Conservation (phyloP, 2,113 vertebrate species). For the Opisthocomus hoazin region DNA sequence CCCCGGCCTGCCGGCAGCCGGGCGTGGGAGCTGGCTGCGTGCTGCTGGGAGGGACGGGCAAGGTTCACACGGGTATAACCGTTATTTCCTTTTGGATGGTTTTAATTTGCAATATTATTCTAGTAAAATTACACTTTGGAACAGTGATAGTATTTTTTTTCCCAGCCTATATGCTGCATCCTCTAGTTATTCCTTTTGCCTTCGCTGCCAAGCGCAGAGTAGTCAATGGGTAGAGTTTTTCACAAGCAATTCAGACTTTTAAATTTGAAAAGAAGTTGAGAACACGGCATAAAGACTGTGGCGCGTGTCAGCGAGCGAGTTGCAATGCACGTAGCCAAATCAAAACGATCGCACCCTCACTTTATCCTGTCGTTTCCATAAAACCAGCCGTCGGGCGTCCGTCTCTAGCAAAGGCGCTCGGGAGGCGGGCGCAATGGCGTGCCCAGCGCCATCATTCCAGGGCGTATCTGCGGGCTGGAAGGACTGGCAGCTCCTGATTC, state of each 20-base stretch:
- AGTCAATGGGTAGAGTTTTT: constrained; percentile 49
- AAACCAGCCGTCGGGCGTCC: neutral
- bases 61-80: neutral
- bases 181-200: constrained; percentile 11
- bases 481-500: neutral
- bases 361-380: neutral
- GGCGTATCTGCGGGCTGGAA: neutral
- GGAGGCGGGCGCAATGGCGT: neutral
- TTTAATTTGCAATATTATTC: neutral
- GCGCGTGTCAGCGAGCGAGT: neutral
- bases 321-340: neutral
- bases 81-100: rapidly evolving
- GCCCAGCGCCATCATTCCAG: neutral
- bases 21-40: neutral
- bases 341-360: neutral
- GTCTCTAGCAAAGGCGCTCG: neutral
- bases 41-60: neutral
- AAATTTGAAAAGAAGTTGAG: neutral
- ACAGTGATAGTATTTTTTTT: neutral
- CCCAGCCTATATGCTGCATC: neutral
- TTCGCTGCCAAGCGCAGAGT: constrained; percentile 7
- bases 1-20: neutral
- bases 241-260: constrained; percentile 36
- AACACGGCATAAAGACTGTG: neutral
- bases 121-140: neutral